Evolutionary conservation across 2,888 invertebrate species (phyloP).

Genomic region (Synergus japonicus): DNA sequence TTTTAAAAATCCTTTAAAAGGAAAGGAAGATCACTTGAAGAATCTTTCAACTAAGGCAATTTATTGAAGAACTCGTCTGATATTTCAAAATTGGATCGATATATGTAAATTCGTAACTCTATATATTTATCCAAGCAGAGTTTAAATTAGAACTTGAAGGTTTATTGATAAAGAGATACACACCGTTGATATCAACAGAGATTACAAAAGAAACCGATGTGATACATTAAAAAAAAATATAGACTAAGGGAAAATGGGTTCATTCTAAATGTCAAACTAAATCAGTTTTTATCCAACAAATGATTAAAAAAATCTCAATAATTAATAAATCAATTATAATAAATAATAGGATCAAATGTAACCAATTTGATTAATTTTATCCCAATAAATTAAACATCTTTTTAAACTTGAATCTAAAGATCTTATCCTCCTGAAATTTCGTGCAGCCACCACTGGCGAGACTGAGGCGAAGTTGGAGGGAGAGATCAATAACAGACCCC

Average conservation of each 20-base stretch:
- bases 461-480: conserved; percentile 1
- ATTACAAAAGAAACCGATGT: not conserved
- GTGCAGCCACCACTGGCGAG: not conserved
- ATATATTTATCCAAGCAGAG: not conserved
- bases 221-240: not conserved
- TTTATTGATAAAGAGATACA: not conserved
- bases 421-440: not conserved
- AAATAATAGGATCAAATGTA: no score
- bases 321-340: no score
- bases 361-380: not conserved
- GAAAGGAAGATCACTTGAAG: no score
- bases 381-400: not conserved
- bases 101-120: not conserved
- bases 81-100: no score
- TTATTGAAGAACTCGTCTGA: no score
- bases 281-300: not conserved
- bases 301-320: no score
- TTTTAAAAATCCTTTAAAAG: no score
- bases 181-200: not conserved
- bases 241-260: not conserved
- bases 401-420: not conserved
- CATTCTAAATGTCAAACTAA: not conserved
- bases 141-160: not conserved
- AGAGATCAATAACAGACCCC: conserved; percentile 32
- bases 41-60: not conserved